Percentiles rank a stretch among this genome's conserved stretches.
Conservation (phyloP, 2,113 vertebrate species). For the Dissostichus mawsoni region DNA sequence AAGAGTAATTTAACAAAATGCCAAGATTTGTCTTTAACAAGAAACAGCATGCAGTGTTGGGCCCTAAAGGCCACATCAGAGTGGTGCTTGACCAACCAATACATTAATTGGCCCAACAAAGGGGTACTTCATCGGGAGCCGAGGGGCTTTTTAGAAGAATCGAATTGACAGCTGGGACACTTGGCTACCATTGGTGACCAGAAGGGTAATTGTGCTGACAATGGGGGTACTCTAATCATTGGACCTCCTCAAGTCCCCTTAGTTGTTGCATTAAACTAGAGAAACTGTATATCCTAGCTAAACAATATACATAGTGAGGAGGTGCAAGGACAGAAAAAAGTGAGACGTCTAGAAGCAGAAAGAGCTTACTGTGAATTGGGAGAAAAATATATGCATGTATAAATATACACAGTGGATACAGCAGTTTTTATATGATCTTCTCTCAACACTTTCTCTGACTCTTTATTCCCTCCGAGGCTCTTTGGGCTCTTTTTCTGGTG, state of each 20-base stretch:
- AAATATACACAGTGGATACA: neutral
- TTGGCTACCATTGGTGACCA: neutral
- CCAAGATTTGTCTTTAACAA: too few relatives aligned
- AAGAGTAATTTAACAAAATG: neutral
- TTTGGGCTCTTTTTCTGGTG: conserved; percentile 2
- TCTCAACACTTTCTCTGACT: neutral
- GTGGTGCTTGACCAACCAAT: neutral
- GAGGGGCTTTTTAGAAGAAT: neutral
- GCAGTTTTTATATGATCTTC: neutral
- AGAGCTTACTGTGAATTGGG: too few relatives aligned
- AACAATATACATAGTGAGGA: neutral
- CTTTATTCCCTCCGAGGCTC: conserved; percentile 12
- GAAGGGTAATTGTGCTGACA: too few relatives aligned
- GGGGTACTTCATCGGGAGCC: neutral
- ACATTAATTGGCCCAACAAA: neutral
- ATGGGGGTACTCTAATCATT: neutral
- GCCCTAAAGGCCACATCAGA: neutral
- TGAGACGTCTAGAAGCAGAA: neutral
- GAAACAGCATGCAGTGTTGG: neutral
- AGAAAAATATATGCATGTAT: neutral
- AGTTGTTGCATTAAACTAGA: neutral
- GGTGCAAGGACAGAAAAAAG: neutral
- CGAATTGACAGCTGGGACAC: neutral
- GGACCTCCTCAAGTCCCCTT: neutral
- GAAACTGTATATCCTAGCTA: neutral